Percentiles rank a stretch among this genome's conserved stretches.
Evolutionary conservation across 2,797 vertebrate genomes (phyloP).

Genomic region (Anguilla marmorata): DNA sequence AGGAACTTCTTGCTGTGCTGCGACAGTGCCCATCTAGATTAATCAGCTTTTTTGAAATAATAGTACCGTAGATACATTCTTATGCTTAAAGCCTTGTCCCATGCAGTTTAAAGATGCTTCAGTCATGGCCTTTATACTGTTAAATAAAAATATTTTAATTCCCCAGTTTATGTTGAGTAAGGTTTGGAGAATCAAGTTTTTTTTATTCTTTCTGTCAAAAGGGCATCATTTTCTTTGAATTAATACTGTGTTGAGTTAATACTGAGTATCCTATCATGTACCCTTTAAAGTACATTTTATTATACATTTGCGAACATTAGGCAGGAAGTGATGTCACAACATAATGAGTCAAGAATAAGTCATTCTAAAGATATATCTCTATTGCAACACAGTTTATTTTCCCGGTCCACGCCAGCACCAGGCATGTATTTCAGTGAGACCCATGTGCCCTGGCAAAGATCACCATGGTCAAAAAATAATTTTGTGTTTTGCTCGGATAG

Average conservation of each 20-base stretch:
- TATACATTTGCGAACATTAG: too few relatives aligned
- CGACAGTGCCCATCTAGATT: too few relatives aligned
- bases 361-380: too few relatives aligned
- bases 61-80: not conserved
- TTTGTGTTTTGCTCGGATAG: not conserved
- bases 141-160: not conserved
- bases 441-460: not conserved
- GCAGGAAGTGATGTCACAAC: too few relatives aligned
- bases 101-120: not conserved
- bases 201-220: not conserved
- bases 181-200: not conserved
- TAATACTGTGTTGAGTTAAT: not conserved
- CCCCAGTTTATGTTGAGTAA: not conserved
- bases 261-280: too few relatives aligned
- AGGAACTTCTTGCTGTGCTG: too few relatives aligned
- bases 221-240: not conserved
- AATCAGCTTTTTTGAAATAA: not conserved
- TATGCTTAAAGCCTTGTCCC: not conserved
- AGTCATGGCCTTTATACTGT: not conserved
- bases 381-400: too few relatives aligned
- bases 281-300: too few relatives aligned
- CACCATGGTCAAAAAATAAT: not conserved
- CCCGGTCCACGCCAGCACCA: too few relatives aligned
- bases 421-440: not conserved
- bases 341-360: too few relatives aligned